Conservation (phyloP, 1,140 invertebrate species). For the Aphidius gifuensis region DNA sequence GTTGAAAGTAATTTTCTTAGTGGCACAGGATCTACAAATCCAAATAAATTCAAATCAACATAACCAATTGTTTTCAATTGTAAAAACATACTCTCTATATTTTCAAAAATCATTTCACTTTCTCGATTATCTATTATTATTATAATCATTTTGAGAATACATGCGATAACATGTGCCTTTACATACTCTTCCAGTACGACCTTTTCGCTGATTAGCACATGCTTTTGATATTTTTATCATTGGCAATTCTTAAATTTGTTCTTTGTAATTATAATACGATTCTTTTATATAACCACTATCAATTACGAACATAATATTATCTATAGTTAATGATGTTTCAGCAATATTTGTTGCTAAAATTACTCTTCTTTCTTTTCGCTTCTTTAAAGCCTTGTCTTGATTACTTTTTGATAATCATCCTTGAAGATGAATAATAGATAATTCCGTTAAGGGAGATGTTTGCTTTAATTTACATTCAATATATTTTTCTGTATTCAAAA, state of each 20-base stretch:
- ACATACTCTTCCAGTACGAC: no score
- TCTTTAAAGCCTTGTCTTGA: conserved; percentile 98
- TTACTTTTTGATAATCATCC: conserved; percentile 97
- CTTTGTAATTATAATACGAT: conserved; percentile 58
- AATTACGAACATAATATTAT: conserved; percentile 98
- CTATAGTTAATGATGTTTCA: conserved; percentile 98
- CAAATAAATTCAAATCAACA: conserved; percentile 97
- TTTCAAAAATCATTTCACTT: no score
- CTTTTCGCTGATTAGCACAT: no score
- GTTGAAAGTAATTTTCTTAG: conserved; percentile 94
- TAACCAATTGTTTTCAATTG: conserved; percentile 96
- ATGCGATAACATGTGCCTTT: no score
- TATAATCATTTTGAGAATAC: no score
- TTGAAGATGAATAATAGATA: conserved; percentile 95
- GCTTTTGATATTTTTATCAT: no score
- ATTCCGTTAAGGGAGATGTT: conserved; percentile 87
- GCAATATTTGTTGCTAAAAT: conserved; percentile 98
- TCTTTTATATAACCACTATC: conserved; percentile 99
- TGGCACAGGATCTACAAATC: conserved; percentile 98
- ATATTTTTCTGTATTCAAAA: conserved; percentile 94
- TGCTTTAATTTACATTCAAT: conserved; percentile 82
- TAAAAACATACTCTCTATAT: conserved; percentile 82
- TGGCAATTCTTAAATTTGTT: no score
- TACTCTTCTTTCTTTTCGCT: conserved; percentile 91
- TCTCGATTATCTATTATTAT: no score